Conservation (phyloP, 2,113 vertebrate genomes). For the Axis porcinus region DNA sequence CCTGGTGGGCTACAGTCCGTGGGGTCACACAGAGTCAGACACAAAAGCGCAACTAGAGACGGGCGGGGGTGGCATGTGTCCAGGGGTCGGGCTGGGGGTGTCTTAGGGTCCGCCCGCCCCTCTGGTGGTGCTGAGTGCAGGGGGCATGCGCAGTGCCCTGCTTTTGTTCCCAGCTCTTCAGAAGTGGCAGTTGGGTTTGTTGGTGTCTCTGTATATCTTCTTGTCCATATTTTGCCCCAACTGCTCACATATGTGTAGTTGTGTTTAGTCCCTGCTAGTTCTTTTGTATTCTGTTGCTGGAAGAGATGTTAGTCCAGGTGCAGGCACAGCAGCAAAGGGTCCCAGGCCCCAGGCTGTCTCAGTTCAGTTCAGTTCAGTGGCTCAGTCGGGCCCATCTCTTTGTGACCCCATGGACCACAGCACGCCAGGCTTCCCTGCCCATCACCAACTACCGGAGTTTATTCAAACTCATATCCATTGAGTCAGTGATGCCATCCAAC, state of each 20-base stretch:
- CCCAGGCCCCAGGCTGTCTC: not conserved
- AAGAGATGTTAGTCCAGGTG: not conserved
- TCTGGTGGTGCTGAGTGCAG: not conserved
- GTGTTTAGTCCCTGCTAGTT: not conserved
- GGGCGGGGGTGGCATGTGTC: not conserved
- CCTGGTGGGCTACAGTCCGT: not conserved
- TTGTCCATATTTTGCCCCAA: not conserved
- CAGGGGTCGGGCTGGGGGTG: too few species aligned
- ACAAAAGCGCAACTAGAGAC: not conserved
- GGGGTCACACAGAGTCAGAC: not conserved
- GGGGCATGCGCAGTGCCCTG: not conserved
- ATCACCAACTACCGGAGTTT: not conserved
- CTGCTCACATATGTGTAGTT: not conserved
- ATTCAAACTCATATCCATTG: not conserved
- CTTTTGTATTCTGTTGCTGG: not conserved
- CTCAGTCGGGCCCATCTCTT: not conserved
- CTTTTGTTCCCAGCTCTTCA: not conserved
- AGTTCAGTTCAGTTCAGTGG: not conserved
- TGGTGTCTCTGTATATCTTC: not conserved
- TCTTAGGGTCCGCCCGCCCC: rapidly evolving
- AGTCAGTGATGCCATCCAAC: not conserved
- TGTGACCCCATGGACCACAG: not conserved
- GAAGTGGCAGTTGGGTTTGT: not conserved
- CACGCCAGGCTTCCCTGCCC: not conserved
- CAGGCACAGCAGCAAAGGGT: not conserved